Base-by-base conservation (phyloP, 2,888 invertebrate genomes). In the Polyommatus iphigenia region DNA sequence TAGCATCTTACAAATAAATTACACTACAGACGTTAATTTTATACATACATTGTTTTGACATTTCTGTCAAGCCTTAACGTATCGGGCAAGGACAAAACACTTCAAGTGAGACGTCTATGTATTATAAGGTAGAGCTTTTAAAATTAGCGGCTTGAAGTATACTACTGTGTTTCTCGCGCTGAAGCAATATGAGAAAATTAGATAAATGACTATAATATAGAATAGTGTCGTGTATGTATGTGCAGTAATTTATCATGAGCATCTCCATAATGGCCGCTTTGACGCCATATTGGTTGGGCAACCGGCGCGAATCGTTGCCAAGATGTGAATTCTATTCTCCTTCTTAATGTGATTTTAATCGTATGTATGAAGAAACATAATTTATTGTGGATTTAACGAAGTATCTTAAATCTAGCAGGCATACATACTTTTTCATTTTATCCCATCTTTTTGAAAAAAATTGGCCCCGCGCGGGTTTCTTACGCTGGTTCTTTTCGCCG, bases 251-350 rank as follows among this genome's bases (percentile, higher is more conserved):
- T 67, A 15, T 67, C 67, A 67, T 67, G 67, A 29, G 29, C 67
- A 13, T 67, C 15, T 67, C 24, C 15, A 29, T 67, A 67, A 67
- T 67, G 67, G 18, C 59, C n/a, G 57, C 59, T 62, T 62, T 5
- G 62, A 20, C 62, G 67, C 67, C 67, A 67, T 67, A 29, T 67
- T 67, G 67, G 67, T 67, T 67, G 67, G 24, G 67, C 29, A 67
- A 67, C 67, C 67, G 67, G 18, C 15, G 13, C 67, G 67, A 67
- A 67, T 67, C 67, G 67, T 15, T 6, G 10, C 29, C 29, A 5
- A 29, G 15, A 15, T 67, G 10, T 67, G 29, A 67, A 67, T 67
- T 29, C 67, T 67, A 67, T 67, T 67, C 67, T 29, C 8, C 3
- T 8, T 20, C 67, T 15, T 29, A 67, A 67, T 67, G 67, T 29